Evolutionary conservation across 2,797 vertebrate genomes (phyloP), one percentile per base, ranked within the genome.

Genomic region (Moxostoma hubbsi): DNA sequence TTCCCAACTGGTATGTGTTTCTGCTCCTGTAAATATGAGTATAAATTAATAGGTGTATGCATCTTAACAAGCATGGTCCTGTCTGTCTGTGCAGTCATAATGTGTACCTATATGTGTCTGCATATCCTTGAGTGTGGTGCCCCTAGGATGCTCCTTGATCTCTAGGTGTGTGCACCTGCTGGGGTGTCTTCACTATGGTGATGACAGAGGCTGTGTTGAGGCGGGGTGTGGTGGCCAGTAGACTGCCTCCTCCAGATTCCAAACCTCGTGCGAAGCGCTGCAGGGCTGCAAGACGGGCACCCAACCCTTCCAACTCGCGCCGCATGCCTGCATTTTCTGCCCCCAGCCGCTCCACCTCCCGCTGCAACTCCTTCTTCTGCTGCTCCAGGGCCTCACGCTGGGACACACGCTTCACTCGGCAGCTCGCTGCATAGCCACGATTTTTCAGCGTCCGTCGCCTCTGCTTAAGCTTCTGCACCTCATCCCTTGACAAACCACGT

Each of bases 361-460:
- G 90, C 90, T 98, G 97, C 79, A 99, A 94, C 94, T 99, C 97
- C 83, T 92, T 95, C 80, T 98, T 98, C 93, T 99, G 98, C 91
- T 97, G 97, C 92, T 99, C 97, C 86, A 99, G 92, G 84, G 98
- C 97, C 88, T 99, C 97, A 5, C 97, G 96, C 90, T 98, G 98
- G 66, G 96, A 98, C 75, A 99, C 97, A 0, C 98, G 96, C 79
- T 99, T 99, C 81, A 99, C 97, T 8, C 98, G 94, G 90, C 98
- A 99, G 92, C 97, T 99, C 90, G 98, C 98, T 0, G 98, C 98
- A 0, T 99, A 99, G 77, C 98, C 98, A 2, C 98, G 94, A 90
- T 99, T 99, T 91, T 99, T 99, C 87, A 99, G 91, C 0, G 98
- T 99, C 87, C 98, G 96, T 0, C 98, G 95, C 24, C 98, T 94